Base-by-base conservation (phyloP, 2,888 invertebrate genomes). In the Trilocha varians region DNA sequence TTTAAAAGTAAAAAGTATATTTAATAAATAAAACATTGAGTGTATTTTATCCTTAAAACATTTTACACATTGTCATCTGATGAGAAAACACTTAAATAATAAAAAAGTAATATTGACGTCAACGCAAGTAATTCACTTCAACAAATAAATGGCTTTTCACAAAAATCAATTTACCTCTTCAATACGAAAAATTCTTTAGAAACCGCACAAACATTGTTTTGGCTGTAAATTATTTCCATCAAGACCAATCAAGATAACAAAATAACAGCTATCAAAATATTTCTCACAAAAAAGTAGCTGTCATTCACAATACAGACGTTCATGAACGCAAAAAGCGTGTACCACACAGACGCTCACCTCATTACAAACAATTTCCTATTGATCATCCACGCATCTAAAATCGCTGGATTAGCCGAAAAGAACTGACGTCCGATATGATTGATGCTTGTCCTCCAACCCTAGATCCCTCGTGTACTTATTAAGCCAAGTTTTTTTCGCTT, bases 381-480 rank as follows among this genome's bases (percentile, higher is more conserved):
- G 70, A 78, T 74, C 76, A 72, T 77, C 55, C 64, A 76, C 65
- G 69, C 70, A 61, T 65, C 67, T 64, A 62, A 64, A 70, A 61
- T 69, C 58, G 57, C 55, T 67, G 63, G 66, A 69, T 76, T 72
- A 70, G 54, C 59, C 66, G 65, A 76, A 73, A 67, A 71, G 64
- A 70, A 65, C 57, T 59, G 65, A 72, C 67, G 63, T 68, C 59
- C 48, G 55, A 46, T 45, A 55, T 82, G 84, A 84, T 84, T 75
- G 79, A 84, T 84, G 78, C 57, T 59, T 76, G 72, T 78, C 75
- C 75, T 72, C 64, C 66, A 73, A 69, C 66, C 68, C 66, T 54
- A 53, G 54, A 67, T 64, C 62, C 66, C 25, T 25, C 62, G 53
- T 59, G 62, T 57, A 67, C 70, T 67, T 70, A 74, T 70, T 62